Base-by-base conservation (phyloP, 2,797 vertebrate species). In the Hybognathus amarus region DNA sequence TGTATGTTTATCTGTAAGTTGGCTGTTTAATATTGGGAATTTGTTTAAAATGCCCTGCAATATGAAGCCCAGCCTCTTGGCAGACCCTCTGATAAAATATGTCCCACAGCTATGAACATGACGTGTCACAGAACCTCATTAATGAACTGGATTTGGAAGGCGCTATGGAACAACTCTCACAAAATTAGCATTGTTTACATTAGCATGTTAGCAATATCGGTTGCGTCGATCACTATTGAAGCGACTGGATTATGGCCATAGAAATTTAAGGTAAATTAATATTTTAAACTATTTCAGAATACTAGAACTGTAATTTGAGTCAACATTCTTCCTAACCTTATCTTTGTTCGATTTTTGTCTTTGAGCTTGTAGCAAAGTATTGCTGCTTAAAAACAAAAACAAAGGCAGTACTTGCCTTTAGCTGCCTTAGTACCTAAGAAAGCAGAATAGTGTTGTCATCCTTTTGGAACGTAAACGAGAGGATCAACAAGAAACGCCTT, bases 401-500 rank as follows among this genome's bases (percentile, higher is more conserved):
- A 27, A 61, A 27, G 11, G 5, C 24, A 61, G 24, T n/a, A 42
- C 24, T 27, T 47, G 45, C 45, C 45, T 47, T 45, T 27, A 61
- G 56, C 22, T n/a, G 20, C 24, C 13, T 63, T 17, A 27, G 24
- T 15, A 6, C 12, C 56, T 2, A 61, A 63, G 13, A 63, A 30
- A 17, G 27, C 13, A 63, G 27, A 30, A 15, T 30, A 30, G 17
- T 17, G 27, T 27, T 63, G 61, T 6, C 27, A 30, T 63, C 61
- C 61, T 30, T 63, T 63, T 63, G 61, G 24, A 30, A 63, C 13
- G 8, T 1, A 75, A 69, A 10, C 2, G 15, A 79, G 66, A 63
- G 40, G 40, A 86, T 77, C 38, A 81, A 70, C 27, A 79, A 64
- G 20, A 66, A 67, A 64, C 18, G 9, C 52, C 77, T 54, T 86